These are phyloP conservation scores for Stenodema calcarata DNA, from an alignment of 2,888 invertebrate genomes.

Conservation along the genomic window DNA sequence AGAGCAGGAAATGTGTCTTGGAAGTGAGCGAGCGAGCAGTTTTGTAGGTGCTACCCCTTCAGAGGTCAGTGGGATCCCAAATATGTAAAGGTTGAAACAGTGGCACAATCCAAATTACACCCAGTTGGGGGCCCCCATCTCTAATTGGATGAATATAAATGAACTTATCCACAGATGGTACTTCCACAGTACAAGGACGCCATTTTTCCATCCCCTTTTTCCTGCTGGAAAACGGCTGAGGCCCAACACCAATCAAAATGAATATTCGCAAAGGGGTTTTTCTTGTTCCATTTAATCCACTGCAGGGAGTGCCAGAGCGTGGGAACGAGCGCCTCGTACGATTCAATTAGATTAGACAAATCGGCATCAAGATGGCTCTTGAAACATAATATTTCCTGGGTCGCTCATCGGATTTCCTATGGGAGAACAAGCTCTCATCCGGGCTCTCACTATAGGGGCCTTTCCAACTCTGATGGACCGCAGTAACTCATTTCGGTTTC, in stretches of 20 bases:
- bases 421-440: neutral
- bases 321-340: neutral
- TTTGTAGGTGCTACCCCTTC: neutral
- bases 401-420: neutral
- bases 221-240: neutral
- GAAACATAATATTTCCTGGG: neutral
- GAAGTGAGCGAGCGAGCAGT: neutral
- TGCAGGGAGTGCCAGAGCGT: neutral
- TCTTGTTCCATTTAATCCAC: neutral
- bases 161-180: neutral
- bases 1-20: neutral
- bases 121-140: neutral
- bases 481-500: neutral
- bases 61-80: neutral
- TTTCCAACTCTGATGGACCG: neutral
- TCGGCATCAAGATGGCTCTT: neutral
- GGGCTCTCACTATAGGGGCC: neutral
- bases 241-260: neutral
- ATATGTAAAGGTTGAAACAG: neutral
- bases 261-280: slow-evolving; percentile 2
- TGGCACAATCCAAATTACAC: neutral
- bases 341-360: slow-evolving; percentile 2
- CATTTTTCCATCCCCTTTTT: neutral
- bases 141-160: slow-evolving; percentile 36
- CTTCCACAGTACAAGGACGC: neutral